Conservation (phyloP, 2,797 vertebrate species). For the Gallinago stenura region DNA sequence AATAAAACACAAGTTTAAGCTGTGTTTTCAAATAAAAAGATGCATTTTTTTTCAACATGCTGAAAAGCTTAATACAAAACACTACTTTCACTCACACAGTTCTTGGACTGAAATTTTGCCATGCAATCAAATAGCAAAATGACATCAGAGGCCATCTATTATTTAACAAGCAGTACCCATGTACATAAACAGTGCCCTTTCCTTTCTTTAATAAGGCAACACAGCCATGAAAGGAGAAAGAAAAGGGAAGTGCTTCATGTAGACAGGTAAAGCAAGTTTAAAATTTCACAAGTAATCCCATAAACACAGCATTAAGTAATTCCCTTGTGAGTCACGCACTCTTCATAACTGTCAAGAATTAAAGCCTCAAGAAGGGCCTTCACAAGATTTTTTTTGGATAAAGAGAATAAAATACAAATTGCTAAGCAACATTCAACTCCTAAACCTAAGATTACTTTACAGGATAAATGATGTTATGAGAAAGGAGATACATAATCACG, state of each 20-base stretch:
- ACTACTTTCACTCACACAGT: neutral
- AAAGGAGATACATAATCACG: neutral
- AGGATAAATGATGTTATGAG: neutral
- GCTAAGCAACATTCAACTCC: neutral
- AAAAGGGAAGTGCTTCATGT: neutral
- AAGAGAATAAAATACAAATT: neutral
- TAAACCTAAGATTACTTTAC: neutral
- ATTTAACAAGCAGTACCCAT: neutral
- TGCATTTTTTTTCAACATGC: neutral
- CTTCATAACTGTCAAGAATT: neutral
- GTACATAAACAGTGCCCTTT: neutral
- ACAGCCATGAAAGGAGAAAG: neutral
- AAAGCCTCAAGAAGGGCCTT: neutral
- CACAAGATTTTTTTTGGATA: neutral
- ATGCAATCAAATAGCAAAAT: neutral
- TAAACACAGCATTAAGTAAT: conserved; percentile 1
- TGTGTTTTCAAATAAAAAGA: neutral
- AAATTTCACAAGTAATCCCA: conserved; percentile 19
- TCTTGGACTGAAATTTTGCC: neutral
- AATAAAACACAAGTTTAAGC: neutral
- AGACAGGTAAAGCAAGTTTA: conserved; percentile 47
- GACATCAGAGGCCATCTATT: neutral
- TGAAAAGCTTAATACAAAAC: neutral
- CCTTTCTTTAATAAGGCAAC: neutral
- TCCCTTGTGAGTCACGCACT: conserved; percentile 39